A percentile compares a stretch with the other conserved stretches of the same genome.
Conservation (phyloP, 2,113 vertebrate species). For the Alethe castanea region DNA sequence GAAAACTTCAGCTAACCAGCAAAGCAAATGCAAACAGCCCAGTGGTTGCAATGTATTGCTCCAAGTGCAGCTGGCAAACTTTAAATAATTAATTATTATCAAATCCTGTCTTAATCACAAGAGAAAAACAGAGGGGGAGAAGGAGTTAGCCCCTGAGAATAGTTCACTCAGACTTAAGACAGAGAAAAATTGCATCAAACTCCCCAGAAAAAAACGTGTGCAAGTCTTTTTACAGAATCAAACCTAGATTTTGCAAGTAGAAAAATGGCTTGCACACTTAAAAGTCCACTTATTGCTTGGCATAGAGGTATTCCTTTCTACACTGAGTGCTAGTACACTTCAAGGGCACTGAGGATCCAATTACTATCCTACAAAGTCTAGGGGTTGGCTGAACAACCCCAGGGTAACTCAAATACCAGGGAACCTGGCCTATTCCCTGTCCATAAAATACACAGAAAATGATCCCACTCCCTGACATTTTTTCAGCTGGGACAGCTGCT, state of each 20-base stretch:
- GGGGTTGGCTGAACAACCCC: conserved; percentile 56
- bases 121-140: neutral
- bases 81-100: neutral
- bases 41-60: neutral
- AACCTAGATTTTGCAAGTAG: conserved; percentile 57
- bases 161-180: neutral
- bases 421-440: conserved; percentile 64
- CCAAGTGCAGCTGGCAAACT: neutral
- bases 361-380: conserved; percentile 68
- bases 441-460: conserved; percentile 73
- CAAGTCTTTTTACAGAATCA: conserved; percentile 56
- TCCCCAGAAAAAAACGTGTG: neutral
- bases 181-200: conserved; percentile 24
- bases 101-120: neutral
- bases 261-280: conserved; percentile 52
- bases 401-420: conserved; percentile 68
- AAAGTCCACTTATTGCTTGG: conserved; percentile 65
- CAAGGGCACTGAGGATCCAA: conserved; percentile 67
- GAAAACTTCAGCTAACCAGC: neutral
- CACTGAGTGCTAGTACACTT: conserved; percentile 60
- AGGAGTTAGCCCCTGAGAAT: neutral
- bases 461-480: conserved; percentile 69
- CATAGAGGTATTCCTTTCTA: conserved; percentile 57
- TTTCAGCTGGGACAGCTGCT: conserved; percentile 75
- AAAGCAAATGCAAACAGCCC: neutral